Percentiles rank a stretch among this genome's conserved stretches.
These are phyloP conservation scores for Coregonus ussuriensis DNA, from an alignment of 2,797 vertebrate genomes.

Conservation along the genomic window DNA sequence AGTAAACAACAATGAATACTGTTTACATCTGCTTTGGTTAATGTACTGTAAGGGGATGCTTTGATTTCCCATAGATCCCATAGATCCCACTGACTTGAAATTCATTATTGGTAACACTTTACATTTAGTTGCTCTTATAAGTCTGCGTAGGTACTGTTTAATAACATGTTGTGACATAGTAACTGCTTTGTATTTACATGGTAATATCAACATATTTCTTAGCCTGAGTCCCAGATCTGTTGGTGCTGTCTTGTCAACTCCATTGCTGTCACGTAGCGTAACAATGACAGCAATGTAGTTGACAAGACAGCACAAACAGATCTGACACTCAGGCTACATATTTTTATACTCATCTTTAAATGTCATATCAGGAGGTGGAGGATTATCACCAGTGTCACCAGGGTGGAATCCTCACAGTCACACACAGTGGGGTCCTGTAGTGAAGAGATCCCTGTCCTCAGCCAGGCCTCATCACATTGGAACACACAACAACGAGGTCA, in stretches of 20 bases:
- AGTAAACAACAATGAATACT: slow-evolving; percentile 35
- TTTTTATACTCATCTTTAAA: neutral
- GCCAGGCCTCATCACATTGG: neutral
- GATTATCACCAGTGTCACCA: slow-evolving; percentile 28
- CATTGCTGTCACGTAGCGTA: neutral
- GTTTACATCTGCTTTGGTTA: neutral
- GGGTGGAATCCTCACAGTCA: neutral
- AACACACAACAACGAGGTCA: slow-evolving; percentile 13
- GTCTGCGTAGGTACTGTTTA: neutral
- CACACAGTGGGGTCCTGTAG: slow-evolving; percentile 9
- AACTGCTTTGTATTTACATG: neutral
- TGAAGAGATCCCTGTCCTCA: slow-evolving; percentile 8
- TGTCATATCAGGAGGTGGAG: slow-evolving; percentile 42
- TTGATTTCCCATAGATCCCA: neutral
- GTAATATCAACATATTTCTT: neutral
- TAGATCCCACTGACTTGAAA: neutral
- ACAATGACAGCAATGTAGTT: neutral
- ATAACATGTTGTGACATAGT: neutral
- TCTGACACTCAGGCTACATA: neutral
- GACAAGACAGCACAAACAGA: slow-evolving; percentile 6
- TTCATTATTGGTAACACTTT: neutral
- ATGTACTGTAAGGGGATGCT: neutral
- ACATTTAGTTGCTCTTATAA: neutral
- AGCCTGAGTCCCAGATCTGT: neutral
- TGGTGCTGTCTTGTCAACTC: neutral